Evolutionary conservation across 2,797 vertebrate species (phyloP), one percentile per base, ranked within the genome.

Genomic region (Pseudochaenichthys georgianus): DNA sequence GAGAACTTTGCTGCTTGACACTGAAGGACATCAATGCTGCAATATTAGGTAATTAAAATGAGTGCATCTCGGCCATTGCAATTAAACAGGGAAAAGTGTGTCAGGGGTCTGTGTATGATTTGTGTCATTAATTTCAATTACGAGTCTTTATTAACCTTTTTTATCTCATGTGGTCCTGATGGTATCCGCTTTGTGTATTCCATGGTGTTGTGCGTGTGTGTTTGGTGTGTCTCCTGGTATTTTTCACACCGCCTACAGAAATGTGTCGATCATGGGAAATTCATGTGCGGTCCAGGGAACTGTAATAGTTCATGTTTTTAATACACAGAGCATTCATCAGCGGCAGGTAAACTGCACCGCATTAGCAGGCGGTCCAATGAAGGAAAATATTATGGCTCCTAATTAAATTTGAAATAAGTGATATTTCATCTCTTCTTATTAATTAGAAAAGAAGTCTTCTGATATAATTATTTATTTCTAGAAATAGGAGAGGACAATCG

Each of bases 341-440:
- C 84, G 57, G 64, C 75, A 74, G 82, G 87, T n/a, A 88, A 92
- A 83, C 83, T 74, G 84, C 78, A 55, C 83, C 28, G 81, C 84
- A 77, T 91, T 91, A 92, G 88, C 91, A 90, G 91, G 85, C 77
- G 86, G 89, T 89, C 91, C 88, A 78, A 82, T 89, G 89, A 93
- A 93, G 87, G 87, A 94, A 94, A 94, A 95, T 94, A 90, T 93
- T 93, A 94, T 90, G 90, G 89, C 87, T 91, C 55, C n/a, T 95
- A 94, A 95, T 95, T 94, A 94, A 94, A 95, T 95, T 91, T 91
- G 83, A 93, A 94, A 95, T 93, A 95, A 95, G 93, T 94, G 94
- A 95, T 95, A 94, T 95, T 95, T 95, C 93, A 95, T 95, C 85
- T 90, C 88, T 81, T 92, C 91, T 91, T 90, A 90, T 95, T 95